These are phyloP conservation scores for Abrostola triplasia DNA, from an alignment of 2,888 invertebrate genomes.

Conservation along the genomic window DNA sequence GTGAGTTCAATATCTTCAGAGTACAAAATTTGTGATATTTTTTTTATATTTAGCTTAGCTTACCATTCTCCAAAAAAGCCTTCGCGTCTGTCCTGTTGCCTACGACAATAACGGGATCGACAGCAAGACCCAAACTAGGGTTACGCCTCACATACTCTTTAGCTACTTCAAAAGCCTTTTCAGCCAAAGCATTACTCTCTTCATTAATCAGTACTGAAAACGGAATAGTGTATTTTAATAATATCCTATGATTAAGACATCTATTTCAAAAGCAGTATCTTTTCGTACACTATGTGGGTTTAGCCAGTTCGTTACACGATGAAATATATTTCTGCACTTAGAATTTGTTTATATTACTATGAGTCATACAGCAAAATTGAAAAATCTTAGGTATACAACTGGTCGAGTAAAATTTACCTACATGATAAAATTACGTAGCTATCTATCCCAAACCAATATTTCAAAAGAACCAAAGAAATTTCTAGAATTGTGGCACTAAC, in stretches of 20 bases:
- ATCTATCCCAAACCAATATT: no score
- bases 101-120: constrained; percentile 89
- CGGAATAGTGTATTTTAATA: constrained; percentile 14
- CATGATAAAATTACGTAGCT: no score
- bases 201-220: constrained; percentile 92
- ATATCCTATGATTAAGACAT: constrained; percentile 7
- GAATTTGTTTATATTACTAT: constrained; percentile 27
- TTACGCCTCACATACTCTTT: constrained; percentile 91
- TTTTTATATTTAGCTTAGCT: constrained; percentile 56
- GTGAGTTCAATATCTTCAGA: no score
- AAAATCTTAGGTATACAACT: constrained; percentile 14
- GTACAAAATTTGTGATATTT: no score
- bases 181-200: constrained; percentile 91
- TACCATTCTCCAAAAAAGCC: constrained; percentile 91
- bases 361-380: constrained; percentile 37
- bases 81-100: constrained; percentile 92
- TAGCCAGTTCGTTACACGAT: constrained; percentile 10
- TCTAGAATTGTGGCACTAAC: background rate
- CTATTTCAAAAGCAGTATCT: constrained; percentile 27
- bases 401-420: background rate
- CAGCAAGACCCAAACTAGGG: constrained; percentile 90
- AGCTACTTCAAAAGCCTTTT: constrained; percentile 91
- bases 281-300: constrained; percentile 15
- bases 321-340: constrained; percentile 22
- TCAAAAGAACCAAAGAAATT: no score